Base-by-base conservation (phyloP, 1,140 invertebrate genomes). In the Trinorchestia longiramus region DNA sequence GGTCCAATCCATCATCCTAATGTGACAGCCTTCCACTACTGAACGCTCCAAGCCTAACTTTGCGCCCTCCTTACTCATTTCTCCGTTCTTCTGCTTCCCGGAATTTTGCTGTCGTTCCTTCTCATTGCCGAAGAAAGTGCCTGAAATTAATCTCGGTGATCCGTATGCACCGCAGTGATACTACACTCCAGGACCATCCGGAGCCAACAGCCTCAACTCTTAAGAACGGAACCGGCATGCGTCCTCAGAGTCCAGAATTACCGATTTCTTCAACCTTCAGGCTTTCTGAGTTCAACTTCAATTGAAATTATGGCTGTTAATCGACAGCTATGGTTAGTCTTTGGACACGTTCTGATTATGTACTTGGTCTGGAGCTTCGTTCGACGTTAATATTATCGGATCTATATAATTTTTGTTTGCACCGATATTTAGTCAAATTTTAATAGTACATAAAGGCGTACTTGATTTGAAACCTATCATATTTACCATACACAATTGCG, bases 1-100 rank as follows among this genome's bases (percentile, higher is more conserved):
- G 43, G 19, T 45, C 43, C 44, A 40, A 94, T 94, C 92, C 92
- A 94, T 94, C 92, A 94, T 94, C 92, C 92, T 94, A 94, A 94
- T 94, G 92, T 94, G 92, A 94, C 92, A 94, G 92, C 44, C 92
- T 47, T 43, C 92, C 43, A 43, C 92, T 94, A 45, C 92, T 45
- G 92, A 91, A 91, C 43, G 44, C 36, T 94, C 43, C 92, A 77
- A 77, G 62, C 62, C 62, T 77, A 77, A 77, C 62, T 77, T 77
- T 77, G 62, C 62, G 62, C 62, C 62, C 62, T 77, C 62, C 62
- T 77, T 77, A 36, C 62, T 77, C 62, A 28, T 77, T 77, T 77
- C 62, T 77, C 62, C 28, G 62, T 77, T 77, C 62, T 77, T 77
- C 62, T 77, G 62, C 62, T 77, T 77, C 62, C 11, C 36, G 62